These are phyloP conservation scores for Rutilus rutilus DNA, from an alignment of 2,113 vertebrate species.

Conservation along the genomic window DNA sequence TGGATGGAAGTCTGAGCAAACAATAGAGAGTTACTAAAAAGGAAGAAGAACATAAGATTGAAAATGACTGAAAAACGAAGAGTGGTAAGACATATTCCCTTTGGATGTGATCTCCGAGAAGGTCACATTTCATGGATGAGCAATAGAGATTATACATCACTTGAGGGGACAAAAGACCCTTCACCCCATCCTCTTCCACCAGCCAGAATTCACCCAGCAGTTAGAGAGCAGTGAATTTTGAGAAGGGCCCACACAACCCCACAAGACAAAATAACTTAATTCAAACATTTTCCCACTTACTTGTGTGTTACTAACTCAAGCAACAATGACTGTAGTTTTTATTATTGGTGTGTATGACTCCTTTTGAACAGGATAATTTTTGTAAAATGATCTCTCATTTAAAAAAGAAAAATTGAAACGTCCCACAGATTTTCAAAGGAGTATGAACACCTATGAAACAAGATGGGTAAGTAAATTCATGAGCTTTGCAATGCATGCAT, in stretches of 20 bases:
- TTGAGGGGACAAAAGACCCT: constrained; percentile 31
- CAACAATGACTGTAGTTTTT: not conserved
- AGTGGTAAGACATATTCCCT: not conserved
- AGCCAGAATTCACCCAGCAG: constrained; percentile 23
- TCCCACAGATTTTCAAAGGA: not conserved
- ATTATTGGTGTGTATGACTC: not conserved
- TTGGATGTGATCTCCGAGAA: constrained; percentile 37
- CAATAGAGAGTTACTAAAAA: not conserved
- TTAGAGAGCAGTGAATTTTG: not conserved
- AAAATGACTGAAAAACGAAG: not conserved
- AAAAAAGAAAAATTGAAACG: not conserved
- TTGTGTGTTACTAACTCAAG: not conserved
- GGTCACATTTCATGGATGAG: constrained; percentile 45
- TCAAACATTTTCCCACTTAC: not conserved
- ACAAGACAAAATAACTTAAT: not conserved
- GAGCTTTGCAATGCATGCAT: not conserved
- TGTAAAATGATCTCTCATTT: not conserved
- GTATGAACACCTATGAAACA: not conserved
- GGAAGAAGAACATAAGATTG: not conserved
- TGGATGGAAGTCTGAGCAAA: not conserved
- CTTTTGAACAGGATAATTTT: not conserved
- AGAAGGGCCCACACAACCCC: not conserved
- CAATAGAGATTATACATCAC: constrained; percentile 38
- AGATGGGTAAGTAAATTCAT: not conserved
- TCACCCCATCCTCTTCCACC: constrained; percentile 20